Evolutionary conservation across 2,888 invertebrate species (phyloP), one percentile per base, ranked within the genome.

Genomic region (Metalampra italica): DNA sequence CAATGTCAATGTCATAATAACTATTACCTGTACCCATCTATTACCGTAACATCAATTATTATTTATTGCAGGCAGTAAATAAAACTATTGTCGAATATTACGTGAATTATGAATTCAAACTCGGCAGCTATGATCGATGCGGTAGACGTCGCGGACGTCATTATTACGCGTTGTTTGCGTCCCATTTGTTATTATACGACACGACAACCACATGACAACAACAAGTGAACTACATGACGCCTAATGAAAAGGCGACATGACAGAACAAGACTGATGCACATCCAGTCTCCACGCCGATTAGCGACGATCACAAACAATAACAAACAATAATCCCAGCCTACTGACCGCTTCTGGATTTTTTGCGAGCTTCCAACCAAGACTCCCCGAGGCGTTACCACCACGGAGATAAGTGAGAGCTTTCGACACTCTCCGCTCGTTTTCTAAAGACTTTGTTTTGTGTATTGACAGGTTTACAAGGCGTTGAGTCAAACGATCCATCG

Each of bases 281-380:
- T n/a, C n/a, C n/a, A n/a, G n/a, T 59, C 57, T 43, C 55, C 66
- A 63, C 57, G 53, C 65, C 64, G 52, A 77, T 75, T 71, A 72
- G 70, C 70, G 66, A 68, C 68, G 55, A 64, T 47, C 49, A 51
- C 59, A 67, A 70, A 73, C 69, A 73, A 73, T 65, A 68, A 72
- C 57, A 66, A 66, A 70, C 62, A 71, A 75, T 72, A 64, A 76
- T 74, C 60, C 55, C n/a, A n/a, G n/a, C 68, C 72, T 71, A 71
- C 76, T 70, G 78, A 66, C 56, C 36, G 67, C 75, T 77, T 59
- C 76, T 61, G 64, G 56, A 45, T 68, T 79, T 79, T 78, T 80
- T 71, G 60, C 62, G 22, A 22, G 22, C 22, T 22, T 5, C 22
- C 22, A 39, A 47, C 22, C 22, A 39, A 47, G 66, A 57, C 67